Evolutionary conservation across 1,140 invertebrate genomes (phyloP).

Genomic region (Drosophila sechellia): DNA sequence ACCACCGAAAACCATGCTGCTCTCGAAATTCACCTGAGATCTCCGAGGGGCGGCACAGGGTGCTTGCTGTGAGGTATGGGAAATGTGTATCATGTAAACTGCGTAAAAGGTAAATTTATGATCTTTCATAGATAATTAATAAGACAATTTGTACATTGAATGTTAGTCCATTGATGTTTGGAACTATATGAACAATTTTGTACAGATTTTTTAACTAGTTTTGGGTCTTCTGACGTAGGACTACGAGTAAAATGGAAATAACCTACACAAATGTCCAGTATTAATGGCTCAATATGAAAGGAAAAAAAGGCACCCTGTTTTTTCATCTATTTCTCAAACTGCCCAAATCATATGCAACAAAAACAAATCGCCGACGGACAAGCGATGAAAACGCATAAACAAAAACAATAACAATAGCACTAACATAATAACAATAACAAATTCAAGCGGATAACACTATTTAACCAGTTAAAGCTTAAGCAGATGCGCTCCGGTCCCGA

Average conservation of each 20-base stretch:
- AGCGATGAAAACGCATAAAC: conserved; percentile 7
- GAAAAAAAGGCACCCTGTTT: conserved; percentile 25
- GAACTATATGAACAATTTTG: too few species aligned
- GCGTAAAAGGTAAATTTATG: background rate
- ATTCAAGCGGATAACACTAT: conserved; percentile 24
- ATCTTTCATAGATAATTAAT: background rate
- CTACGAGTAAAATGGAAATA: too few species aligned
- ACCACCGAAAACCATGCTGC: conserved; percentile 4
- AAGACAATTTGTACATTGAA: background rate
- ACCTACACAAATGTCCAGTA: too few species aligned
- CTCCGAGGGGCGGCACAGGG: conserved; percentile 19
- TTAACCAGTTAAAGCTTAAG: conserved; percentile 41
- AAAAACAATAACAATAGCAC: conserved; percentile 43
- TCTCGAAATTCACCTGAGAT: conserved; percentile 60
- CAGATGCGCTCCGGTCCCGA: conserved; percentile 31
- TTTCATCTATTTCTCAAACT: conserved; percentile 44
- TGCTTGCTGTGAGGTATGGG: background rate
- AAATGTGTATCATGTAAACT: too few species aligned
- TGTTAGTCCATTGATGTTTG: too few species aligned
- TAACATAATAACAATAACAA: conserved; percentile 34
- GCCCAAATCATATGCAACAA: conserved; percentile 61
- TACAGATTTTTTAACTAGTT: too few species aligned
- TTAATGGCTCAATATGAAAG: too few species aligned
- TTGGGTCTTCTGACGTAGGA: too few species aligned
- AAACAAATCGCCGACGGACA: conserved; percentile 29